Evolutionary conservation across 2,797 vertebrate species (phyloP).

Genomic region (Ataeniobius toweri): DNA sequence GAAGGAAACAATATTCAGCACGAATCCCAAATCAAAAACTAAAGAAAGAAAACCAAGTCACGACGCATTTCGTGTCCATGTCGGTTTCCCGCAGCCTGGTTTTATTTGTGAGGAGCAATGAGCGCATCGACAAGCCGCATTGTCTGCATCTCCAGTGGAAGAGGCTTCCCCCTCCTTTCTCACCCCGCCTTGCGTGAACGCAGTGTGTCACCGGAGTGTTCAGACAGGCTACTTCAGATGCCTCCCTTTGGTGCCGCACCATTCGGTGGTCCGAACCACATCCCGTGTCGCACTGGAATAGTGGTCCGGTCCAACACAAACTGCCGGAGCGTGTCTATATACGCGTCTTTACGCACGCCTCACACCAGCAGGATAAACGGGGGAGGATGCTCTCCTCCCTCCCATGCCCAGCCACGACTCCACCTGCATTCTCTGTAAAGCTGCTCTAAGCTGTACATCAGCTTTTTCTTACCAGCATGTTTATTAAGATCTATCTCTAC

Average conservation of each 20-base stretch:
- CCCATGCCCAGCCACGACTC: slow-evolving; percentile 34
- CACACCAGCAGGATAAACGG: slow-evolving; percentile 45
- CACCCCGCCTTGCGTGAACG: slow-evolving; percentile 48
- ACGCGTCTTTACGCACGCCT: slow-evolving; percentile 63
- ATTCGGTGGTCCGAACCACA: slow-evolving; percentile 44
- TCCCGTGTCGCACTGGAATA: slow-evolving; percentile 29
- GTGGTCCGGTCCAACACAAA: slow-evolving; percentile 47
- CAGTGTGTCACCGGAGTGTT: slow-evolving; percentile 44
- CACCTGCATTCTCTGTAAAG: slow-evolving; percentile 34
- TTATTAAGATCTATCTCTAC: background rate
- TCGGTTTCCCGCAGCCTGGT: slow-evolving; percentile 50
- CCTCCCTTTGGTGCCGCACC: slow-evolving; percentile 42
- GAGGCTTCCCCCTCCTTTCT: slow-evolving; percentile 20
- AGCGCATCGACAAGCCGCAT: slow-evolving; percentile 61
- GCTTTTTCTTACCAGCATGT: background rate
- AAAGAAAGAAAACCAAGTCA: slow-evolving; percentile 65
- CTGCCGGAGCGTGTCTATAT: slow-evolving; percentile 32
- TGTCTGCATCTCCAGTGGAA: slow-evolving; percentile 54
- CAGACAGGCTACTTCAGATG: slow-evolving; percentile 37
- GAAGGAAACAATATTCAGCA: slow-evolving; percentile 37
- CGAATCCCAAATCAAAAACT: slow-evolving; percentile 54
- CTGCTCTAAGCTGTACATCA: background rate
- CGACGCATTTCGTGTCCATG: slow-evolving; percentile 55
- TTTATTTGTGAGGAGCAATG: slow-evolving; percentile 45
- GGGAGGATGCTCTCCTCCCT: slow-evolving; percentile 56